These are phyloP conservation scores for Pelochelys cantorii DNA, from an alignment of 2,797 vertebrate species.

Conservation along the genomic window DNA sequence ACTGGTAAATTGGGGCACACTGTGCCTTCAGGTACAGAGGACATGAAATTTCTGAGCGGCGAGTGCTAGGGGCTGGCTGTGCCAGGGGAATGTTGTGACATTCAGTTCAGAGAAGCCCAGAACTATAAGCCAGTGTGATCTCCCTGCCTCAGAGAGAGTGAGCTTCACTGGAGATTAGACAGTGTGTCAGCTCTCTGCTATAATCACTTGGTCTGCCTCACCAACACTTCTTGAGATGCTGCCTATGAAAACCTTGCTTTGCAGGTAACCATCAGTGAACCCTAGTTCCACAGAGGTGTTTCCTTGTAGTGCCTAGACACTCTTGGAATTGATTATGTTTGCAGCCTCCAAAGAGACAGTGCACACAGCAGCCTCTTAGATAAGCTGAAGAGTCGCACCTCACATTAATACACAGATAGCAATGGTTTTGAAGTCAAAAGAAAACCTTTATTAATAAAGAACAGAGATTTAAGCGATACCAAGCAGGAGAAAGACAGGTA, in stretches of 20 bases:
- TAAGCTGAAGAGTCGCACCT: not conserved
- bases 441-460: not conserved
- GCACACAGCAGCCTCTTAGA: not conserved
- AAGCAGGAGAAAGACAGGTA: not conserved
- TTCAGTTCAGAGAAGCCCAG: too few species aligned
- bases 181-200: too few species aligned
- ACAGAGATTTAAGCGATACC: not conserved
- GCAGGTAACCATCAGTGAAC: too few species aligned
- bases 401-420: not conserved
- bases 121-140: too few species aligned
- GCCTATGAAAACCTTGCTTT: too few species aligned
- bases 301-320: not conserved
- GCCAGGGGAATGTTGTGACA: not conserved
- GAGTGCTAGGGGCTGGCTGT: not conserved
- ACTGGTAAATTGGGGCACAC: not conserved
- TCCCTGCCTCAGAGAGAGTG: too few species aligned
- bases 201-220: too few species aligned
- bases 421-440: not conserved
- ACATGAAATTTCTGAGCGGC: not conserved
- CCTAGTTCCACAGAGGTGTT: not conserved
- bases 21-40: not conserved
- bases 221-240: too few species aligned
- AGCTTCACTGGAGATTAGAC: too few species aligned
- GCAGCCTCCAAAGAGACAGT: not conserved
- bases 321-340: not conserved